These are phyloP conservation scores for Ctenochaetus hawaiiensis DNA, from an alignment of 2,797 vertebrate genomes.

Conservation along the genomic window DNA sequence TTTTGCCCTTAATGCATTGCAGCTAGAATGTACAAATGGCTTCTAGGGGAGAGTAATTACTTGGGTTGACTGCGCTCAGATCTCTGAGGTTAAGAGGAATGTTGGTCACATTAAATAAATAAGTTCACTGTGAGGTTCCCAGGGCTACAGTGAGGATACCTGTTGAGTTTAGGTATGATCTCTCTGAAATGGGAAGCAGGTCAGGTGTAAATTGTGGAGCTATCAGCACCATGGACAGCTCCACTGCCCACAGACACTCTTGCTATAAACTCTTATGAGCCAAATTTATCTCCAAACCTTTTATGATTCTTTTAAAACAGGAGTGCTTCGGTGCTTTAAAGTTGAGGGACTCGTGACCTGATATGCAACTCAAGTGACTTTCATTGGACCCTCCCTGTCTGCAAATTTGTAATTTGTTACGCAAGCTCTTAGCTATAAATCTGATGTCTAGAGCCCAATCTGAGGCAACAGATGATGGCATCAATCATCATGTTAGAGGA, in stretches of 20 bases:
- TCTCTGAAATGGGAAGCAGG: background rate
- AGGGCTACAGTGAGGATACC: constrained; percentile 15
- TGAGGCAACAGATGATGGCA: background rate
- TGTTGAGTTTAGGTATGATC: constrained; percentile 22
- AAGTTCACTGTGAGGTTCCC: constrained; percentile 14
- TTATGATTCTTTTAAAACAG: background rate
- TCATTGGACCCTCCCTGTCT: background rate
- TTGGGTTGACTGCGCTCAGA: constrained; percentile 24
- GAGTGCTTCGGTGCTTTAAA: background rate
- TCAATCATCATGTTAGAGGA: background rate
- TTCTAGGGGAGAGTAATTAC: constrained; percentile 46
- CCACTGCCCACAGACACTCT: background rate
- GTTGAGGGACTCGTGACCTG: background rate
- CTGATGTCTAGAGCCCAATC: background rate
- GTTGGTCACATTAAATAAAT: background rate
- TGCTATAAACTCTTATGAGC: background rate
- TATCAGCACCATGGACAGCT: constrained; percentile 15
- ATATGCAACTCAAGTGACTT: background rate
- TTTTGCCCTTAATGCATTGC: constrained; percentile 26
- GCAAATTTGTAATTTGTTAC: background rate
- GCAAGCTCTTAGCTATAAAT: background rate
- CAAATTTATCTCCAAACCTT: background rate
- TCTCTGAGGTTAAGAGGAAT: constrained; percentile 26
- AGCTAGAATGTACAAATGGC: constrained; percentile 27
- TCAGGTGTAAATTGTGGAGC: constrained; percentile 19